These are phyloP conservation scores for Sebastes nivosus DNA, from an alignment of 2,797 vertebrate species.

Conservation along the genomic window DNA sequence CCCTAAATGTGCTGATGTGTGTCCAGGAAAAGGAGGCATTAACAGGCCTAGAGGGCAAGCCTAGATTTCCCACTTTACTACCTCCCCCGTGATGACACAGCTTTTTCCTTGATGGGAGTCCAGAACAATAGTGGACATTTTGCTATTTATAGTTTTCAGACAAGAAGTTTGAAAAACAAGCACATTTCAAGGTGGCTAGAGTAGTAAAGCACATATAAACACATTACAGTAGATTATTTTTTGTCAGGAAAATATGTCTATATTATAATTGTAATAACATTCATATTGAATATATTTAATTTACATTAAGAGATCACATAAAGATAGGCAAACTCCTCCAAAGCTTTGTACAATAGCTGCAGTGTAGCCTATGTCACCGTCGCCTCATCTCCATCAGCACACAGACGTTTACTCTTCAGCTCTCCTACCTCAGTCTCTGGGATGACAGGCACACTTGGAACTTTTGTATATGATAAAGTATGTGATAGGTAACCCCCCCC, in stretches of 20 bases:
- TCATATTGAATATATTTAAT: constrained; percentile 36
- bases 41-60: constrained; percentile 52
- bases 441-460: constrained; percentile 65
- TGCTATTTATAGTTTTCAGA: constrained; percentile 25
- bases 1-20: constrained; percentile 51
- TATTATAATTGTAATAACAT: constrained; percentile 11
- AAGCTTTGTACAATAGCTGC: constrained; percentile 46
- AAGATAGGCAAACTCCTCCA: constrained; percentile 22
- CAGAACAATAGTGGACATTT: constrained; percentile 68
- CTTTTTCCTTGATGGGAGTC: constrained; percentile 51
- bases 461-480: constrained; percentile 79
- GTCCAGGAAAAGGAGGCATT: constrained; percentile 58
- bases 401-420: constrained; percentile 68
- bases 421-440: constrained; percentile 36
- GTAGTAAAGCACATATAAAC: constrained; percentile 31
- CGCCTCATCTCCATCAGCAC: constrained; percentile 73
- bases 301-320: constrained; percentile 41
- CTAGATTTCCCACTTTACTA: constrained; percentile 55
- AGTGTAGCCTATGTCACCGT: constrained; percentile 62
- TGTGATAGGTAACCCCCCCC: constrained; percentile 69
- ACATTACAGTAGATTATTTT: constrained; percentile 15
- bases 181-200: constrained; percentile 28
- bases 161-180: constrained; percentile 33
- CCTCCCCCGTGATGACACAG: constrained; percentile 63
- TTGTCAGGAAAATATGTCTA: constrained; percentile 3